phyloP scores from a whole-genome alignment of 2,113 vertebrate species.

The Sinocyclocheilus maitianheensis region DNA sequence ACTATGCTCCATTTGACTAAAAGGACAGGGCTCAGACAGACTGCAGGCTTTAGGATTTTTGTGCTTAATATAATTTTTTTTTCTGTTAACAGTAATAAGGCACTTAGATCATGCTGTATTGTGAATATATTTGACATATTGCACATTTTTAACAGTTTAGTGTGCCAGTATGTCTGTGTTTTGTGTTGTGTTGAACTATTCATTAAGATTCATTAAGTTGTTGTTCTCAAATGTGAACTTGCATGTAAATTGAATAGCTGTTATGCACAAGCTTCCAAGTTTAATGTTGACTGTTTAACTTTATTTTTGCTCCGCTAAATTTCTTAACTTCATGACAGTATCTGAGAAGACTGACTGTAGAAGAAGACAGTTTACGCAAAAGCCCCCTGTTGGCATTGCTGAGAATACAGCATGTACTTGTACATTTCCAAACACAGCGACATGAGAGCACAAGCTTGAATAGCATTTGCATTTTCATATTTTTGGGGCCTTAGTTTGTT shows the following conservation, averaged over 20 bases:
- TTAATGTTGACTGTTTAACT: too few species aligned
- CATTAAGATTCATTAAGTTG: not conserved
- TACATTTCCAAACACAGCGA: too few species aligned
- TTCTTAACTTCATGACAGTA: too few species aligned
- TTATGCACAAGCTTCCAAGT: not conserved
- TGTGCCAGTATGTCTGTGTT: not conserved
- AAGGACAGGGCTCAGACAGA: conserved; percentile 60
- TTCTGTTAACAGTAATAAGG: not conserved
- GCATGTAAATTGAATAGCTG: not conserved
- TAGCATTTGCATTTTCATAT: too few species aligned
- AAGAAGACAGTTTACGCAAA: too few species aligned
- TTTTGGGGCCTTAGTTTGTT: too few species aligned
- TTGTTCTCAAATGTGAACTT: not conserved
- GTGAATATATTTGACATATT: not conserved
- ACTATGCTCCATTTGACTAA: conserved; percentile 73
- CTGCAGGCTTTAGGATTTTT: conserved; percentile 31
- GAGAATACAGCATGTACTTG: too few species aligned
- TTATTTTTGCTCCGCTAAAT: too few species aligned
- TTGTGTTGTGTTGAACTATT: not conserved
- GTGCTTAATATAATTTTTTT: not conserved
- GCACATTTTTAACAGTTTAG: not conserved
- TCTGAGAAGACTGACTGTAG: too few species aligned
- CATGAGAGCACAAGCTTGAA: too few species aligned
- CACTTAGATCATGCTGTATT: not conserved
- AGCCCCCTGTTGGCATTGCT: too few species aligned